A percentile compares a stretch with the other conserved stretches of the same genome.
These are phyloP conservation scores for Dermatemys mawii DNA, from an alignment of 2,113 vertebrate species.

Conservation along the genomic window DNA sequence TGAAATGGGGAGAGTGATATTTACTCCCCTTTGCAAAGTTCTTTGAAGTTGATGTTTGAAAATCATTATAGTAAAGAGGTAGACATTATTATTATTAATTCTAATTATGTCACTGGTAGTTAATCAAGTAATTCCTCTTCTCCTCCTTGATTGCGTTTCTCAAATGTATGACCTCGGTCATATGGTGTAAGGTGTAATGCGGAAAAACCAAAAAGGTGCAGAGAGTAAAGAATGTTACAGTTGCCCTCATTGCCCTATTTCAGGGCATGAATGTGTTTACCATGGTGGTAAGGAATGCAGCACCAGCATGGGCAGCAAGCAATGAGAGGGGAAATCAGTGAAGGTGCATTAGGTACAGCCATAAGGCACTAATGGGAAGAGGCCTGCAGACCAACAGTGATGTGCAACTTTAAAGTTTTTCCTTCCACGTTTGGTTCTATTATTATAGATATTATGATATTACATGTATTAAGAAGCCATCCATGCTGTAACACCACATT, in stretches of 20 bases:
- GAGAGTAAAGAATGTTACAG: not conserved
- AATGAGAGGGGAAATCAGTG: not conserved
- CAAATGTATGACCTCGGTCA: not conserved
- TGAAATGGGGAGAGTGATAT: not conserved
- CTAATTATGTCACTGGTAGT: not conserved
- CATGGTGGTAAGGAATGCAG: not conserved
- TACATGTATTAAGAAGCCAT: fast-evolving
- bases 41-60: not conserved
- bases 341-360: not conserved
- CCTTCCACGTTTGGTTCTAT: not conserved
- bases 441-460: not conserved
- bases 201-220: not conserved
- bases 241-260: not conserved
- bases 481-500: not conserved
- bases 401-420: not conserved
- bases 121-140: not conserved
- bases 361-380: not conserved
- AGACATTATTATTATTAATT: not conserved
- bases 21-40: not conserved
- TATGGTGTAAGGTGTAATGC: not conserved
- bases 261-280: not conserved
- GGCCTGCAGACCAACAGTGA: not conserved
- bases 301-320: not conserved
- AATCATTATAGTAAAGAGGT: not conserved
- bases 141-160: not conserved